Evolutionary conservation across 2,797 vertebrate genomes (phyloP), one percentile per base, ranked within the genome.

Genomic region (Todus mexicanus): DNA sequence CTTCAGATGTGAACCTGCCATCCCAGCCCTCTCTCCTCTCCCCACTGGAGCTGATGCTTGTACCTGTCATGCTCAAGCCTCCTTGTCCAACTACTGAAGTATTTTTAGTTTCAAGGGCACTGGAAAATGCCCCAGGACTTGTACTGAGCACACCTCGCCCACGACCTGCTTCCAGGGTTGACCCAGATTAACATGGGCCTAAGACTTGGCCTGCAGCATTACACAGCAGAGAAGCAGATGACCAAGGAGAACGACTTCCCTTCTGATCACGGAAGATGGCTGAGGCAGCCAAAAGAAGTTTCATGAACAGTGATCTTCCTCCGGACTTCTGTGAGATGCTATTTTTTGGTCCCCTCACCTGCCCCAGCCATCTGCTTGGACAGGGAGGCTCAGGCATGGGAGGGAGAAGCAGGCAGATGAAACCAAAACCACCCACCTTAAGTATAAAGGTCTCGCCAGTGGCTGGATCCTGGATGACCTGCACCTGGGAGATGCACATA

Each of bases 381-480:
- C 56, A 85, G 83, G 35, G 25, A 83, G 61, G 31, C 43, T 70
- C 47, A 74, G 35, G 43, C 27, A 64, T 18, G 43, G 54, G 38
- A 38, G 31, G 54, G 14, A 84, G 40, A 57, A 69, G 48, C 33
- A 88, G 51, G 59, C 12, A 87, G 59, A 63, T 33, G 35, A 64
- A 92, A 57, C n/a, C 53, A 33, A 26, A 45, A 61, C 43, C 70
- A 96, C 98, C 90, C 97, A 99, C 99, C 98, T 99, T 99, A 35
- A 99, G 98, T 74, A 99, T 97, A 97, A 99, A 99, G 14, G 97
- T 99, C 90, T 98, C 98, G 89, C 98, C 98, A 45, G 98, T 98
- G 83, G 98, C 97, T 40, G 98, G 98, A 91, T 99, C 99, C 96
- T 99, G 98, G 83, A 99, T 98, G 27, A 98, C 97, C 97, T 99